These are phyloP conservation scores for Mactra quadrangularis DNA, from an alignment of 1,140 invertebrate genomes.

Conservation along the genomic window DNA sequence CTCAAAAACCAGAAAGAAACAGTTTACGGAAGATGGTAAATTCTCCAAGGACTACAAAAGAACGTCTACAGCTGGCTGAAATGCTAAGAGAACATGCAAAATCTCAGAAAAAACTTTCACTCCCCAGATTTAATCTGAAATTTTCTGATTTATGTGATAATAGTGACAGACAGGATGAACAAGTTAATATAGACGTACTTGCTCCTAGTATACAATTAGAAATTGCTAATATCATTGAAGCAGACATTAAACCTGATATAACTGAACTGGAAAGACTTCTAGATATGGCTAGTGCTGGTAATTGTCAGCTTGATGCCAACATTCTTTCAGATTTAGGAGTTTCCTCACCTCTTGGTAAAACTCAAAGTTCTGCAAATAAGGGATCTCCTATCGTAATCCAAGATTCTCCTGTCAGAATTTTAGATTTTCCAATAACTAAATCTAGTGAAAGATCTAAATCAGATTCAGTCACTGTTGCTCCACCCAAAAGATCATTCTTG, in stretches of 20 bases:
- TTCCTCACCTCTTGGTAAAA: not conserved
- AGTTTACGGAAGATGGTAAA: slow-evolving; percentile 54
- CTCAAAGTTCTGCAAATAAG: too few species aligned
- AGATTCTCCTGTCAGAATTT: too few species aligned
- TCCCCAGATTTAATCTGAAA: slow-evolving; percentile 58
- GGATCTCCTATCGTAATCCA: not conserved
- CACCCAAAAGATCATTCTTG: too few species aligned
- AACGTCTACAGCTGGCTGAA: slow-evolving; percentile 42
- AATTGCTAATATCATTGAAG: slow-evolving; percentile 59
- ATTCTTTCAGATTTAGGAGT: slow-evolving; percentile 41
- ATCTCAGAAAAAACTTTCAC: slow-evolving; percentile 53
- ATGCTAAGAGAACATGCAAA: slow-evolving; percentile 55
- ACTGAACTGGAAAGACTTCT: slow-evolving; percentile 42
- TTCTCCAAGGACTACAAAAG: slow-evolving; percentile 54
- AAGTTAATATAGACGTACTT: slow-evolving; percentile 36
- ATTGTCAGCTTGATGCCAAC: slow-evolving; percentile 42
- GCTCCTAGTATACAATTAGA: slow-evolving; percentile 48
- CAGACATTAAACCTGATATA: slow-evolving; percentile 55
- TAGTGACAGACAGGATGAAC: slow-evolving; percentile 43
- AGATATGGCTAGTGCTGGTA: slow-evolving; percentile 38
- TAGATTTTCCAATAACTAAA: too few species aligned
- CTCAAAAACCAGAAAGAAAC: not conserved
- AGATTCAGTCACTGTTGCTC: too few species aligned
- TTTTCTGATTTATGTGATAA: slow-evolving; percentile 39
- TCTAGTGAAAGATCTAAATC: too few species aligned